phyloP scores from a whole-genome alignment of 2,113 vertebrate species.

The Ciconia stormi region DNA sequence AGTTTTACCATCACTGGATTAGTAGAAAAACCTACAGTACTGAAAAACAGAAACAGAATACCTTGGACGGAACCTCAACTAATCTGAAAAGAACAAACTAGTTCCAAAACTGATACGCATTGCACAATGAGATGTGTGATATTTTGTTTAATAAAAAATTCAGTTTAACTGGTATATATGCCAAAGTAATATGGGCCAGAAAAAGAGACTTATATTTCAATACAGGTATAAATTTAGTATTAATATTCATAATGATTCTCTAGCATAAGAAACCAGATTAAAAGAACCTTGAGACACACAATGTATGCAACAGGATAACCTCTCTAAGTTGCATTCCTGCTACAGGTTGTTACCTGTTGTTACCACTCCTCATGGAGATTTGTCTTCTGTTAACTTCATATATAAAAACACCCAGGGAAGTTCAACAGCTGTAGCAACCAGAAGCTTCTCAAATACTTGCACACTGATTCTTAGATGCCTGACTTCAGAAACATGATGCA shows the following conservation, averaged over 20 bases:
- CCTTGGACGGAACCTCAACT: not conserved
- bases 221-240: not conserved
- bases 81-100: not conserved
- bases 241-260: not conserved
- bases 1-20: not conserved
- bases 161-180: not conserved
- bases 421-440: not conserved
- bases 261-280: not conserved
- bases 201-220: not conserved
- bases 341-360: not conserved
- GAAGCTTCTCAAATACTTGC: not conserved
- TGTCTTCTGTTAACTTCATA: not conserved
- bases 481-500: not conserved
- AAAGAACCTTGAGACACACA: not conserved
- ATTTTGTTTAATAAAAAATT: not conserved
- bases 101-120: not conserved
- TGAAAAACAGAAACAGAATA: not conserved
- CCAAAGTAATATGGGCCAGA: not conserved
- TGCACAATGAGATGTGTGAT: not conserved
- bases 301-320: not conserved
- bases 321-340: not conserved
- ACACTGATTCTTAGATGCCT: not conserved
- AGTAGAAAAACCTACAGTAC: not conserved
- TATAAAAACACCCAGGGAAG: not conserved
- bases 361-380: not conserved